phyloP scores from a whole-genome alignment of 2,797 vertebrate species.

The Fringilla coelebs region DNA sequence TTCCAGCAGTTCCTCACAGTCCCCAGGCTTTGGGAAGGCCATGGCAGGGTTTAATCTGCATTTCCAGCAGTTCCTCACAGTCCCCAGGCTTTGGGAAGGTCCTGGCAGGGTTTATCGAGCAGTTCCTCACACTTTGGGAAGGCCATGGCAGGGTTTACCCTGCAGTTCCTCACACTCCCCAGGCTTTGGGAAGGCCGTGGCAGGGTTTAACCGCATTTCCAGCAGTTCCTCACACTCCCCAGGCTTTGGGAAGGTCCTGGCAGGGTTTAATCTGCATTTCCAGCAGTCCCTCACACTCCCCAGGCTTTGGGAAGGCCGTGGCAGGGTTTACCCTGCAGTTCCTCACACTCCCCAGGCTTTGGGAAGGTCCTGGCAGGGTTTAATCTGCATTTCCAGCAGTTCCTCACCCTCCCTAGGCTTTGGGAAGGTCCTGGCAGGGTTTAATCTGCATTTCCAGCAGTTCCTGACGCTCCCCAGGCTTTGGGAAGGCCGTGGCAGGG shows the following conservation, averaged over 20 bases:
- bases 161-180: too few species aligned
- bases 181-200: too few species aligned
- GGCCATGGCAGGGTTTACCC: too few species aligned
- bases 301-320: not conserved
- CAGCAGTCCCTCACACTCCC: fast-evolving
- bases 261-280: not conserved
- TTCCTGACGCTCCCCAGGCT: fast-evolving
- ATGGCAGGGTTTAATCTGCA: too few species aligned
- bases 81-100: not conserved
- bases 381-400: not conserved
- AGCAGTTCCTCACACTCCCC: too few species aligned
- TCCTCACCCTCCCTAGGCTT: fast-evolving
- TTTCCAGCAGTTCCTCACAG: fast-evolving
- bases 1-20: fast-evolving
- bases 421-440: not conserved
- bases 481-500: not conserved
- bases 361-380: not conserved
- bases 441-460: not conserved
- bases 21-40: not conserved
- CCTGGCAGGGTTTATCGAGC: not conserved
- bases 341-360: fast-evolving
- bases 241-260: too few species aligned
- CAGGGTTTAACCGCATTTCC: not conserved
- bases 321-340: not conserved
- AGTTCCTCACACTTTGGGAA: fast-evolving